phyloP scores from a whole-genome alignment of 2,113 vertebrate species.

The Ameiurus melas region DNA sequence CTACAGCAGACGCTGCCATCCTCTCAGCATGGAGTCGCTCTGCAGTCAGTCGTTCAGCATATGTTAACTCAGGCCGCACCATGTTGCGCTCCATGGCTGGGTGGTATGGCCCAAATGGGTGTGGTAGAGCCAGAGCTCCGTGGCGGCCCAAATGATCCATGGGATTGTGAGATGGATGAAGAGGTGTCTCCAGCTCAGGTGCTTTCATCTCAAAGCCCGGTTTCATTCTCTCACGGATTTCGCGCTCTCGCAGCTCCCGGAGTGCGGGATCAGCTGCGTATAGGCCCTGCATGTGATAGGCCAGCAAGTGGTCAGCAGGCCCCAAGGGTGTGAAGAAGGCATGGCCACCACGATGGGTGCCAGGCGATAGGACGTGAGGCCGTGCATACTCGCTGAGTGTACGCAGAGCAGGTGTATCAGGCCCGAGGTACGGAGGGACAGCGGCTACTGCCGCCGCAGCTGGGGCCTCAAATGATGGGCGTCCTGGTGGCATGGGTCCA shows the following conservation, averaged over 20 bases:
- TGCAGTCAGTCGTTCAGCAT: constrained; percentile 92
- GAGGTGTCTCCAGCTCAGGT: constrained; percentile 83
- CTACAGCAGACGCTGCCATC: constrained; percentile 92
- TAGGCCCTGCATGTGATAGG: constrained; percentile 94
- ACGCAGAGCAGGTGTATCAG: constrained; percentile 91
- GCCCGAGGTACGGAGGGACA: constrained; percentile 93
- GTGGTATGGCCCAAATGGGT: constrained; percentile 90
- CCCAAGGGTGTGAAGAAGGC: constrained; percentile 94
- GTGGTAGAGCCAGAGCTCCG: constrained; percentile 87
- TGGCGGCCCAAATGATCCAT: constrained; percentile 97
- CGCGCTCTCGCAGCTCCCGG: constrained; percentile 88
- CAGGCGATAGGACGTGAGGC: constrained; percentile 97
- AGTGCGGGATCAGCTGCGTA: constrained; percentile 90
- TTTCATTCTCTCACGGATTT: constrained; percentile 96
- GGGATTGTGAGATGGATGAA: constrained; percentile 89
- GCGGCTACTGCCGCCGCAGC: constrained; percentile 91
- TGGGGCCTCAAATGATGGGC: constrained; percentile 87
- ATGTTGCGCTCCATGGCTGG: constrained; percentile 91
- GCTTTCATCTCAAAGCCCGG: constrained; percentile 97
- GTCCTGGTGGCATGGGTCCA: constrained; percentile 74
- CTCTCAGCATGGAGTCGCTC: constrained; percentile 95
- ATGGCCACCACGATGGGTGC: constrained; percentile 85
- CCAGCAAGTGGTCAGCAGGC: constrained; percentile 89
- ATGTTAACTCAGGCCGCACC: constrained; percentile 90
- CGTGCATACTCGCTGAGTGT: constrained; percentile 98